Base-by-base conservation (phyloP, 2,113 vertebrate species). In the Spilogale gracilis region DNA sequence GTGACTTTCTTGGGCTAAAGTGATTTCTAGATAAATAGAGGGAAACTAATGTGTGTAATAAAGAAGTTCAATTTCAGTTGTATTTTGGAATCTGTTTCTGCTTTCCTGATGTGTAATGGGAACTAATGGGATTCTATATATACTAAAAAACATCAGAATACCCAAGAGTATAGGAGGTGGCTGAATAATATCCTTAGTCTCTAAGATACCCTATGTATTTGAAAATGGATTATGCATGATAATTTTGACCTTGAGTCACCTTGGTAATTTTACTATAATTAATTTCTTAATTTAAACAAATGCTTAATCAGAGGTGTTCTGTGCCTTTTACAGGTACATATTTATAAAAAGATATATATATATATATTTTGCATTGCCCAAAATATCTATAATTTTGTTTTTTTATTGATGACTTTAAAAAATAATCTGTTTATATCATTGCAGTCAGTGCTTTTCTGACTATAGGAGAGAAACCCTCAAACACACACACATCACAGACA, bases 261-360 rank as follows among this genome's bases (percentile, higher is more conserved):
- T 86, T 82, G 48, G 23, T 58, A 63, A 80, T 84, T 96, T 96
- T 60, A 73, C 14, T 91, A 32, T 32, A 91, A 50, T 60, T 78
- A 45, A 90, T 94, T 88, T 83, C 80, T 94, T 84, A 88, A 69
- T 61, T 86, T 91, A 92, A 97, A 89, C 23, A 60, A 76, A 61
- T 85, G 56, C 32, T 67, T 94, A 63, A 80, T 60, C 8, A 43
- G 48, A 90, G 48, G 2, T 92, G 21, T 92, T 94, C 50, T 91
- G 58, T 96, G 63, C 73, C 48, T 25, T 97, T 96, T 79, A 78
- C 2, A n/a, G 56, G 30, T 71, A 58, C 4, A 12, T 78, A 58
- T 73, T 56, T 96, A 67, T 89, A 38, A 88, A 63, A 95, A 89
- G 27, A 65, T 18, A 48, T 21, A 76, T 13, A 21, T 14, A 63